These are phyloP conservation scores for Charaxes varanes DNA, from an alignment of 1,140 invertebrate genomes.

Conservation along the genomic window DNA sequence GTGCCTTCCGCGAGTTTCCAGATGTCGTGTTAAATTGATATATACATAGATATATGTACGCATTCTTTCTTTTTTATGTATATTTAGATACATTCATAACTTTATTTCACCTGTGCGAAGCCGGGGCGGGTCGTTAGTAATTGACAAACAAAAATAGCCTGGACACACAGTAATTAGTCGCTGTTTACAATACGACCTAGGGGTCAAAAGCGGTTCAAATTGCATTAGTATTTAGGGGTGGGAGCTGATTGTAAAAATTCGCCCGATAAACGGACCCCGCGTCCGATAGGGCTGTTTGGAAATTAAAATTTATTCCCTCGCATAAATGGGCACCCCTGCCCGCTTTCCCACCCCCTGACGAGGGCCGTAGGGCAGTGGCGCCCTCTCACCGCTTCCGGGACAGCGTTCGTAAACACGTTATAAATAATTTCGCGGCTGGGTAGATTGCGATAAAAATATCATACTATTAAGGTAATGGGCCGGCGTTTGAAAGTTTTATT, in stretches of 20 bases:
- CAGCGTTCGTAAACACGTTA: conserved; percentile 44
- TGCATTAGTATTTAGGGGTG: conserved; percentile 8
- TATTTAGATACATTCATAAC: no score
- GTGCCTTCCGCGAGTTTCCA: no score
- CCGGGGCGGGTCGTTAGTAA: no score
- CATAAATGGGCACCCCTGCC: conserved; percentile 25
- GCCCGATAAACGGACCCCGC: conserved; percentile 29
- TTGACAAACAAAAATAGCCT: conserved; percentile 9
- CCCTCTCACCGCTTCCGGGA: conserved; percentile 26
- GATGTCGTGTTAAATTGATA: no score
- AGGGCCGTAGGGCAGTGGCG: conserved; percentile 23
- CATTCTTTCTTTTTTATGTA: no score
- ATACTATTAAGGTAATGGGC: conserved; percentile 3
- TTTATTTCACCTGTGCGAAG: no score
- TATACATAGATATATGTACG: no score
- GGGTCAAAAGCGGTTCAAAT: conserved; percentile 14
- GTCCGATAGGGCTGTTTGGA: conserved; percentile 29
- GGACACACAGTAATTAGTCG: conserved; percentile 12
- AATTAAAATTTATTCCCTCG: conserved; percentile 47
- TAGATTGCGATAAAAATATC: conserved; percentile 29
- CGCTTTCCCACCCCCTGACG: no score
- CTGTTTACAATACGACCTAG: conserved; percentile 12
- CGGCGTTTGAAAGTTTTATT: no score
- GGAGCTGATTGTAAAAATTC: conserved; percentile 23
- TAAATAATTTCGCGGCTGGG: conserved; percentile 41